phyloP scores from a whole-genome alignment of 2,888 invertebrate genomes.

The Lasioglossum vierecki region DNA sequence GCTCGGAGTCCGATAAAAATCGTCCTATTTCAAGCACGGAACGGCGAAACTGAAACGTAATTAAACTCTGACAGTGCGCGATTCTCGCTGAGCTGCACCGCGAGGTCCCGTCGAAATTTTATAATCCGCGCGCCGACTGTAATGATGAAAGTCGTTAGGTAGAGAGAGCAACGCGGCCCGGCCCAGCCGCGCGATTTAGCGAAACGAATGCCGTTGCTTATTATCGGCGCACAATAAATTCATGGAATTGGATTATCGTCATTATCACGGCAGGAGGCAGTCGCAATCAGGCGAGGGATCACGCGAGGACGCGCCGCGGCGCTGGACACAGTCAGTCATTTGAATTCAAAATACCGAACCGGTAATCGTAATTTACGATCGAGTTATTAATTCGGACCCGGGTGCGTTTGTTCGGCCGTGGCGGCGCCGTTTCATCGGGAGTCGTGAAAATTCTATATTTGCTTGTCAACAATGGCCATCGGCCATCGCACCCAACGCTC shows the following conservation, averaged over 20 bases:
- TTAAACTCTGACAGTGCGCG: not conserved
- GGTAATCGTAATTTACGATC: conserved; percentile 66
- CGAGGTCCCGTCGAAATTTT: not conserved
- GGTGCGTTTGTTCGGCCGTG: conserved; percentile 53
- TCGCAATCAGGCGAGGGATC: conserved; percentile 46
- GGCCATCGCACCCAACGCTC: conserved; percentile 5
- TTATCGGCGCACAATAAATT: conserved; percentile 58
- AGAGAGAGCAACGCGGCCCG: not conserved
- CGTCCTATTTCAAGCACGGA: not conserved
- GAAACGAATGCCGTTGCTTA: conserved; percentile 50
- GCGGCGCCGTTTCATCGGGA: conserved; percentile 52
- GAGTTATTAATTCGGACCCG: conserved; percentile 68
- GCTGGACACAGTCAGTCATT: conserved; percentile 53
- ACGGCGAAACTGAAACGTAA: not conserved
- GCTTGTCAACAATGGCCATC: conserved; percentile 68
- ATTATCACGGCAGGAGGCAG: conserved; percentile 34
- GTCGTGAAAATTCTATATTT: conserved; percentile 73
- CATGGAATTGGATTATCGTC: conserved; percentile 63
- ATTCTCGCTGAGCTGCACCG: not conserved
- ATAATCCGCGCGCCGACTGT: not conserved
- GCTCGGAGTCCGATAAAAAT: not conserved
- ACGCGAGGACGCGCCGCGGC: conserved; percentile 5
- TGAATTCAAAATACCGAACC: conserved; percentile 59
- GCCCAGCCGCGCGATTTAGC: conserved; percentile 24
- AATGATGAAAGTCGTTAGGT: conserved; percentile 8